A percentile compares a stretch with the other conserved stretches of the same genome.
Evolutionary conservation across 2,113 vertebrate genomes (phyloP).

Genomic region (Urocynchramus pylzowi): DNA sequence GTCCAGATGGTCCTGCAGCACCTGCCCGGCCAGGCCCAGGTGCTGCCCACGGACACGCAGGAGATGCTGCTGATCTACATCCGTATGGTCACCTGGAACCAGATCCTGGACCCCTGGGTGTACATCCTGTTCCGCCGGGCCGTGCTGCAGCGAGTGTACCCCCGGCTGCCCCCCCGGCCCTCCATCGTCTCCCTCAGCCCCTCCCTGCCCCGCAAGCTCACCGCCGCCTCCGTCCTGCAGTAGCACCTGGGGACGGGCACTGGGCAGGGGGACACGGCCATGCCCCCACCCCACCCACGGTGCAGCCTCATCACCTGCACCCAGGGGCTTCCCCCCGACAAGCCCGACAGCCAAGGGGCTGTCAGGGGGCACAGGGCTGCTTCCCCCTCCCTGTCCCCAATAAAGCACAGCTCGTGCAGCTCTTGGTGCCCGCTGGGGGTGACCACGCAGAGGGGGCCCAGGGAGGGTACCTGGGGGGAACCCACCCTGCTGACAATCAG

Average conservation of each 20-base stretch:
- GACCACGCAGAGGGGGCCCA: rapidly evolving
- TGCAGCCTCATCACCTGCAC: not conserved
- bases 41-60: slow-evolving; percentile 41
- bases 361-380: too few relatives aligned
- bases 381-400: not conserved
- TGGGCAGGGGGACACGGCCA: rapidly evolving
- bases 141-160: slow-evolving; percentile 80
- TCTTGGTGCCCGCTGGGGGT: rapidly evolving
- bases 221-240: slow-evolving; percentile 29
- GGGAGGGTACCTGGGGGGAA: not conserved
- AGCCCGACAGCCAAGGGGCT: rapidly evolving
- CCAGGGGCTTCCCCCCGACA: rapidly evolving
- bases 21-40: not conserved
- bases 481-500: not conserved
- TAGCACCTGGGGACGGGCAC: not conserved
- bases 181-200: slow-evolving; percentile 72
- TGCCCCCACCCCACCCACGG: not conserved
- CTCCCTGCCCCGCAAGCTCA: slow-evolving; percentile 72
- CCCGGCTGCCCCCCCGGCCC: slow-evolving; percentile 67
- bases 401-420: not conserved
- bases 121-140: slow-evolving; percentile 93
- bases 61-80: slow-evolving; percentile 82
- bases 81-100: slow-evolving; percentile 93
- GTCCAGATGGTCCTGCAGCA: slow-evolving; percentile 74
- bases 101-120: slow-evolving; percentile 96